Conservation (phyloP, 2,888 invertebrate genomes). For the Amphimallon solstitiale region DNA sequence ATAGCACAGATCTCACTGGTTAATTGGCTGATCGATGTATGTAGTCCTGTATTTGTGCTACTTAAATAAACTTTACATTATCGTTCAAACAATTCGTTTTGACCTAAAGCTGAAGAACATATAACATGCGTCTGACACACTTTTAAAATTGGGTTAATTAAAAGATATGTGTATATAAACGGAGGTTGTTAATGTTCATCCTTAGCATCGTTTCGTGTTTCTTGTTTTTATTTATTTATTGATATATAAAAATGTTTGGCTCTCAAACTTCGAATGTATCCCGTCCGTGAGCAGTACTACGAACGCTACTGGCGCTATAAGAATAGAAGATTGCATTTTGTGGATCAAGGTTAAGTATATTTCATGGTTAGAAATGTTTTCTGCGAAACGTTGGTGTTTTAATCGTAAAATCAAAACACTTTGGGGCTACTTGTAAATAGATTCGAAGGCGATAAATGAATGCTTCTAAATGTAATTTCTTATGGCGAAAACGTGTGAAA, state of each 20-base stretch:
- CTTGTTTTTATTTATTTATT: background rate
- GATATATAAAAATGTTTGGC: background rate
- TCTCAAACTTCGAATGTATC: background rate
- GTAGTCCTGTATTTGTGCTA: background rate
- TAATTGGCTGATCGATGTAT: background rate
- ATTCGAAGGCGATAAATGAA: too few species aligned
- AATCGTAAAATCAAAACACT: too few species aligned
- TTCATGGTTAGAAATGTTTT: slow-evolving; percentile 32
- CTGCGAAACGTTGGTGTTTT: background rate
- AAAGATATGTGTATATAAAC: slow-evolving; percentile 1
- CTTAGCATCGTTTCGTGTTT: background rate
- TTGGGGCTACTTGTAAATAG: too few species aligned
- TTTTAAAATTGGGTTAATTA: slow-evolving; percentile 29
- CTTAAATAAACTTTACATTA: background rate
- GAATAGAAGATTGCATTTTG: slow-evolving; percentile 29
- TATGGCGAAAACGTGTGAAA: too few species aligned
- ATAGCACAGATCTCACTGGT: background rate
- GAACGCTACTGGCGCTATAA: background rate
- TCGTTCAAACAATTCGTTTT: slow-evolving; percentile 16
- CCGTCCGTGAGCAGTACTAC: too few species aligned
- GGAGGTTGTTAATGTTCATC: background rate
- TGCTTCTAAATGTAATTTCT: too few species aligned
- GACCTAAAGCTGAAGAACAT: slow-evolving; percentile 13
- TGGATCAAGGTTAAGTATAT: slow-evolving; percentile 29
- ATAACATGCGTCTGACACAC: slow-evolving; percentile 21